A percentile compares a stretch with the other conserved stretches of the same genome.
These are phyloP conservation scores for Drosophila multiciliata DNA, from an alignment of 2,888 invertebrate species.

Conservation along the genomic window DNA sequence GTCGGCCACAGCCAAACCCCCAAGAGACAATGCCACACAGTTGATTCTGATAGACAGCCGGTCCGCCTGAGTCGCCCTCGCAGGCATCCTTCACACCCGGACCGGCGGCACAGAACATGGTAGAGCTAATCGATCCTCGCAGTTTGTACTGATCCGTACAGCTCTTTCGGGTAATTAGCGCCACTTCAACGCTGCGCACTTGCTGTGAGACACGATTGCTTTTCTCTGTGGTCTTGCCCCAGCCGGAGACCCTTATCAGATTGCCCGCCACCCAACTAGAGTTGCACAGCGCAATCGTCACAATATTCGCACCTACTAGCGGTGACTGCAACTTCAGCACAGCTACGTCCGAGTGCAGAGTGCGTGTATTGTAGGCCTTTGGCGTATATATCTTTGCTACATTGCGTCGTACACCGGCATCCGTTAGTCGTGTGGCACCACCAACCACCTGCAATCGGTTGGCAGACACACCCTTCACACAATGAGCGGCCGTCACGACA, in stretches of 20 bases:
- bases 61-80: constrained; percentile 84
- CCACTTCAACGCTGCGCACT: constrained; percentile 72
- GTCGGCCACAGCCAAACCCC: constrained; percentile 83
- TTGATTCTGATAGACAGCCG: constrained; percentile 71
- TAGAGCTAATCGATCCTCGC: constrained; percentile 56
- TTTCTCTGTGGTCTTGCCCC: constrained; percentile 72
- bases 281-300: constrained; percentile 72
- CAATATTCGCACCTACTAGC: constrained; percentile 68
- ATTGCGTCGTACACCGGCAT: constrained; percentile 56
- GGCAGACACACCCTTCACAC: constrained; percentile 65
- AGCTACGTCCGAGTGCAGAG: constrained; percentile 76
- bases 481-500: constrained; percentile 83
- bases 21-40: constrained; percentile 90
- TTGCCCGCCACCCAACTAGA: constrained; percentile 57
- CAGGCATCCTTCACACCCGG: constrained; percentile 79
- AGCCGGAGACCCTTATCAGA: constrained; percentile 76
- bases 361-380: constrained; percentile 58
- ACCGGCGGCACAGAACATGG: constrained; percentile 81
- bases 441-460: constrained; percentile 65
- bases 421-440: constrained; percentile 68
- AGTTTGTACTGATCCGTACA: constrained; percentile 64
- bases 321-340: constrained; percentile 67
- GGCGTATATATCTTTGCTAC: constrained; percentile 67
- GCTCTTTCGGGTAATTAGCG: constrained; percentile 56
- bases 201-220: constrained; percentile 58